Base-by-base conservation (phyloP, 2,888 invertebrate genomes). In the Caenorhabditis sp. region DNA sequence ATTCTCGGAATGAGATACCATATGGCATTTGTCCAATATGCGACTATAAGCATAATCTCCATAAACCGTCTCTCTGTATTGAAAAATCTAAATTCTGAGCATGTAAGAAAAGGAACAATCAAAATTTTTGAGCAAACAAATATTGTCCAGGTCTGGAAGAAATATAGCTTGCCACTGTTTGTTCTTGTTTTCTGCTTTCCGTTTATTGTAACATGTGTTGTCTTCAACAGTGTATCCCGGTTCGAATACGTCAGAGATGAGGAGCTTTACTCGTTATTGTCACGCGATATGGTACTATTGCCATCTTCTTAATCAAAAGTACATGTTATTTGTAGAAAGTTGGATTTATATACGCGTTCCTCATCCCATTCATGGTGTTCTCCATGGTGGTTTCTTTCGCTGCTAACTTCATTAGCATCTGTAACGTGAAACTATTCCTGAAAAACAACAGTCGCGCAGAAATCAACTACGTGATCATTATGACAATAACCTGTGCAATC, bases 11-110 rank as follows among this genome's bases (percentile, higher is more conserved):
- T 69, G 24, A 18, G 35, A 8, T 60, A 50, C 18, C 69, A 69
- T 13, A 69, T 69, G 69, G 58, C 69, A 13, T 69, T 56, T 58
- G 60, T 69, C 0, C 69, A 69, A 20, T 69, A 69, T 28, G 22
- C 58, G 5, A 13, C 37, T 13, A 69, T 50, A 1, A 1, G 15
- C 11, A 9, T 69, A 1, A 35, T 69, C 20, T 50, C 69, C 9
- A 6, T 50, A 0, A 69, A 69, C 35, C 47, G 69, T 1, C 35
- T 50, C 2, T 47, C 69, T 5, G 69, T 69, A 32, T 68, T 9
- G n/a, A n/a, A 22, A 53, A 44, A 26, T 53, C 55, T 20, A 55
- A 64, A 32, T 3, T 9, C 58, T 20, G 68, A 68, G 28, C 32
- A 28, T 28, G 68, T 44, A 26, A 68, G 28, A 22, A 1, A n/a